These are phyloP conservation scores for Salvelinus sp. DNA, from an alignment of 2,113 vertebrate genomes.

Conservation along the genomic window DNA sequence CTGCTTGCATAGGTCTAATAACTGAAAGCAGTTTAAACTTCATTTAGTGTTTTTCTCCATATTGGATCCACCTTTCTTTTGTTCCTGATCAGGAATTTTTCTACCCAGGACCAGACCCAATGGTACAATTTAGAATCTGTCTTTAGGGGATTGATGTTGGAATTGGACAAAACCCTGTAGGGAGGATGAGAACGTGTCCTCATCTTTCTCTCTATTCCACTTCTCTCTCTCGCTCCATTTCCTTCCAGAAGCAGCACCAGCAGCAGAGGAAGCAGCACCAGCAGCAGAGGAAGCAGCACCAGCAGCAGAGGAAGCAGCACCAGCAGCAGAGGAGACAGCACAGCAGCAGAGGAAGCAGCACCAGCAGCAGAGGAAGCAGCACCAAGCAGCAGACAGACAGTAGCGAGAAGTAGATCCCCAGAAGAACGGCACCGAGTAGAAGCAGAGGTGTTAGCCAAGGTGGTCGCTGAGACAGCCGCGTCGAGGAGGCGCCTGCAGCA, in stretches of 20 bases:
- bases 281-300: constrained; percentile 7
- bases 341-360: constrained; percentile 10
- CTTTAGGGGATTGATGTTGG: no score
- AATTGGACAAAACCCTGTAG: no score
- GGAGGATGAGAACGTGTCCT: no score
- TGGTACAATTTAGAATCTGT: no score
- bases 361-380: constrained; percentile 1
- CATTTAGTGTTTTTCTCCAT: no score
- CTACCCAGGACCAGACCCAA: no score
- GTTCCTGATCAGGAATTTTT: no score
- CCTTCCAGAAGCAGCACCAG: neutral
- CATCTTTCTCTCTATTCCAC: neutral
- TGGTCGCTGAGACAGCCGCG: neutral
- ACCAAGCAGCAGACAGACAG: neutral
- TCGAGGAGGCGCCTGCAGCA: neutral
- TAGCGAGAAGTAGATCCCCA: neutral
- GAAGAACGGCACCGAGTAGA: constrained; percentile 24
- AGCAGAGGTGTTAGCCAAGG: constrained; percentile 9
- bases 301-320: constrained; percentile 4
- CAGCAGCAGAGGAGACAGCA: neutral
- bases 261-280: neutral
- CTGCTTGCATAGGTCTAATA: no score
- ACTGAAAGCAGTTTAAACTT: no score
- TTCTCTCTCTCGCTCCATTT: neutral
- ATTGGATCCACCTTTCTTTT: no score